Evolutionary conservation across 2,888 invertebrate species (phyloP).

Genomic region (Antheraea yamamai): DNA sequence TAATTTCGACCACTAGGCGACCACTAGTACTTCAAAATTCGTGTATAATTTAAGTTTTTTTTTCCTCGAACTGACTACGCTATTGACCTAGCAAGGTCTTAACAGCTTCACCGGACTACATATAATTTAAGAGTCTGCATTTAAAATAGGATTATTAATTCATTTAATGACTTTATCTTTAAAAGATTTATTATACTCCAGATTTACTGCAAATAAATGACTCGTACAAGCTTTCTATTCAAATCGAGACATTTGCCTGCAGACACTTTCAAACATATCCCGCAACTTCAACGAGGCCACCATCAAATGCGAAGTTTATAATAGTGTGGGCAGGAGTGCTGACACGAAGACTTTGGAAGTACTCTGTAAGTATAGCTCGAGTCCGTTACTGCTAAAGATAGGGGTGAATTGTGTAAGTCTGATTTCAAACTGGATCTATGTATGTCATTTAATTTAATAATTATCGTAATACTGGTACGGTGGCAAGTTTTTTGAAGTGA

Average conservation of each 20-base stretch:
- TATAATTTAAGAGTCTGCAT: too few relatives aligned
- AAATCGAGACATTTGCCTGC: constrained; percentile 23
- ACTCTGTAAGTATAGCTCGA: constrained; percentile 87
- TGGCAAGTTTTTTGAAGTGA: background rate
- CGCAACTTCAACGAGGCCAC: constrained; percentile 92
- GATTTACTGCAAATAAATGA: too few relatives aligned
- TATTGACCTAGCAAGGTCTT: too few relatives aligned
- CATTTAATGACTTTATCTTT: too few relatives aligned
- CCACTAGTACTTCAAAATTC: too few relatives aligned
- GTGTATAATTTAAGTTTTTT: too few relatives aligned
- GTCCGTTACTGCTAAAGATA: background rate
- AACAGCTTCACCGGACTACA: too few relatives aligned
- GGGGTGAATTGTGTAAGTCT: background rate
- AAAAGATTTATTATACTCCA: too few relatives aligned
- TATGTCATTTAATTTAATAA: background rate
- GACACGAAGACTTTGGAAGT: constrained; percentile 94
- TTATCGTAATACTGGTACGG: background rate
- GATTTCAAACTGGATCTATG: constrained; percentile 4
- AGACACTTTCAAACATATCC: constrained; percentile 89
- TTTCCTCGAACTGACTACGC: too few relatives aligned
- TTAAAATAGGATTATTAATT: too few relatives aligned
- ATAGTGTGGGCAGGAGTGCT: constrained; percentile 94
- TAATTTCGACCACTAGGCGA: too few relatives aligned
- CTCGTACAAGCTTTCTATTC: constrained; percentile 15
- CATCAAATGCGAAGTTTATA: constrained; percentile 95